A percentile compares a stretch with the other conserved stretches of the same genome.
phyloP scores from a whole-genome alignment of 2,797 vertebrate genomes.

The Amazonetta brasiliensis region DNA sequence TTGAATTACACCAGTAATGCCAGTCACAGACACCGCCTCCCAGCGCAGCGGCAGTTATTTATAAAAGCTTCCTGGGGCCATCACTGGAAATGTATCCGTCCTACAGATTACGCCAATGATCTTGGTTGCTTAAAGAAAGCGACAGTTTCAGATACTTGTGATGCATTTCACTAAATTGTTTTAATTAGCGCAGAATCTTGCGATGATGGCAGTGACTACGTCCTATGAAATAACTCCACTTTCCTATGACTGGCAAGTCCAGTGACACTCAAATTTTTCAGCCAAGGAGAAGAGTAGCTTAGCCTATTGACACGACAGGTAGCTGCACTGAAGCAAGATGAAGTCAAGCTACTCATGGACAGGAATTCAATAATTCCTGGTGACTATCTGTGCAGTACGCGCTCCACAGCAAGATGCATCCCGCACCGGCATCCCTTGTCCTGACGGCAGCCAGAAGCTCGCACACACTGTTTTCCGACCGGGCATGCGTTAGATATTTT shows the following conservation, averaged over 20 bases:
- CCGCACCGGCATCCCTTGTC: fast-evolving
- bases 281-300: neutral
- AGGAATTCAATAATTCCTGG: neutral
- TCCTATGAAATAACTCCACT: neutral
- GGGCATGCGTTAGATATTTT: neutral
- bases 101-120: neutral
- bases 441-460: neutral
- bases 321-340: neutral
- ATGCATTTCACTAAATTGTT: neutral
- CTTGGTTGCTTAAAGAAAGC: neutral
- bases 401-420: neutral
- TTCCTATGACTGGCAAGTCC: neutral
- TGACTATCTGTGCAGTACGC: fast-evolving
- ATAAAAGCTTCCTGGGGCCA: neutral
- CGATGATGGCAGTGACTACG: neutral
- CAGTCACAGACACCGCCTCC: neutral
- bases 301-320: neutral
- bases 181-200: neutral
- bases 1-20: neutral
- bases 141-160: neutral
- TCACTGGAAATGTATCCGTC: fast-evolving
- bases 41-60: neutral
- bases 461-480: too few species aligned
- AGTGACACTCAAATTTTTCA: neutral
- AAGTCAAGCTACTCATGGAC: fast-evolving